phyloP scores from a whole-genome alignment of 2,113 vertebrate genomes.

The Acrocephalus arundinaceus region DNA sequence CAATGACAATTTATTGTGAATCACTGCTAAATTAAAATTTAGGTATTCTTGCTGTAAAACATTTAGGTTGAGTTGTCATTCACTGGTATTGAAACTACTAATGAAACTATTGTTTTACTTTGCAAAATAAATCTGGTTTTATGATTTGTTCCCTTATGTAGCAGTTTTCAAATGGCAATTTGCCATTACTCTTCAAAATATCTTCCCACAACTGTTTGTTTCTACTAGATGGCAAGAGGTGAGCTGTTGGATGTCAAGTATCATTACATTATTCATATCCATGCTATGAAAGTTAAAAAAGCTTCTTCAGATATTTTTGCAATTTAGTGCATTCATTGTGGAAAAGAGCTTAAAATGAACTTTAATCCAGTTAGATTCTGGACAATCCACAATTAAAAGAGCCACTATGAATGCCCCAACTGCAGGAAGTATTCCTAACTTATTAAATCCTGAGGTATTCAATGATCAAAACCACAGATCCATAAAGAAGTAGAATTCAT shows the following conservation, averaged over 20 bases:
- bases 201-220: not conserved
- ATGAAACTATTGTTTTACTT: not conserved
- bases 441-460: not conserved
- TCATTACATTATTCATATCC: not conserved
- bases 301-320: not conserved
- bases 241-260: not conserved
- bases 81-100: not conserved
- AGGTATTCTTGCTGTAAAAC: not conserved
- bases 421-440: not conserved
- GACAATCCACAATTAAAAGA: not conserved
- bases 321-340: not conserved
- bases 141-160: not conserved
- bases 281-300: not conserved
- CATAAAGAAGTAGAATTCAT: not conserved
- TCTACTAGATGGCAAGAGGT: not conserved
- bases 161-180: not conserved
- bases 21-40: not conserved
- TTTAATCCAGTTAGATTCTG: not conserved
- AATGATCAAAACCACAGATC: not conserved
- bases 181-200: not conserved
- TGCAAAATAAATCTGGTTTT: not conserved
- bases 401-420: not conserved
- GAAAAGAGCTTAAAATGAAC: not conserved
- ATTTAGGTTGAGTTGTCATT: not conserved
- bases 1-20: not conserved